These are phyloP conservation scores for Platanista minor DNA, from an alignment of 2,113 vertebrate species.

Conservation along the genomic window DNA sequence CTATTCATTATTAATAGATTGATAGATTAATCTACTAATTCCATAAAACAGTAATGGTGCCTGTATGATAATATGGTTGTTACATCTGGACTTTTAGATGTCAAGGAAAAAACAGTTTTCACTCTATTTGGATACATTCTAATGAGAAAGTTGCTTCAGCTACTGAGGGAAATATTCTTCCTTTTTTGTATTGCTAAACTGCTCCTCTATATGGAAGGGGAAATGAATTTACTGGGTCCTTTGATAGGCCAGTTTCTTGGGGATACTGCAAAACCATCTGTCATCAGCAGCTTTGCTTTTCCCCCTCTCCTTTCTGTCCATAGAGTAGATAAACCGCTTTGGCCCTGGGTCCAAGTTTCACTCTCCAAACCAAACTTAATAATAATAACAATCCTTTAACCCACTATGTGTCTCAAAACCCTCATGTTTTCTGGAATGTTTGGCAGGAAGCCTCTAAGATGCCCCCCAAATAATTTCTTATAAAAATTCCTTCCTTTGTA, in stretches of 20 bases:
- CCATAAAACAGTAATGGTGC: not conserved
- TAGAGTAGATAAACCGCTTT: not conserved
- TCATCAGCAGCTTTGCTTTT: not conserved
- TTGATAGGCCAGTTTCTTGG: not conserved
- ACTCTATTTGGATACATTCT: not conserved
- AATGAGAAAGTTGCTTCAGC: not conserved
- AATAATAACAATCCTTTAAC: not conserved
- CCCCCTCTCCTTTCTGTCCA: not conserved
- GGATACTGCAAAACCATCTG: too few relatives aligned
- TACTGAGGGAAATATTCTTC: not conserved
- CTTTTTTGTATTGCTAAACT: not conserved
- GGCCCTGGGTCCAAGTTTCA: not conserved
- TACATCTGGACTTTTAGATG: not conserved
- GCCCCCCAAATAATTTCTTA: not conserved
- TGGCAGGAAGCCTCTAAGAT: not conserved
- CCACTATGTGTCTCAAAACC: not conserved
- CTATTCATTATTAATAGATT: not conserved
- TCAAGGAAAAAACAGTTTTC: not conserved
- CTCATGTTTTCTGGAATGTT: not conserved
- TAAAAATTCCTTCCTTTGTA: not conserved
- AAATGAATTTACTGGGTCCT: not conserved
- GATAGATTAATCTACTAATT: not conserved
- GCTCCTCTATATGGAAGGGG: rapidly evolving
- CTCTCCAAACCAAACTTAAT: not conserved
- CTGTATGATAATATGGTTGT: not conserved